Evolutionary conservation across 1,140 invertebrate species (phyloP).

Genomic region (Brachionus rubens): DNA sequence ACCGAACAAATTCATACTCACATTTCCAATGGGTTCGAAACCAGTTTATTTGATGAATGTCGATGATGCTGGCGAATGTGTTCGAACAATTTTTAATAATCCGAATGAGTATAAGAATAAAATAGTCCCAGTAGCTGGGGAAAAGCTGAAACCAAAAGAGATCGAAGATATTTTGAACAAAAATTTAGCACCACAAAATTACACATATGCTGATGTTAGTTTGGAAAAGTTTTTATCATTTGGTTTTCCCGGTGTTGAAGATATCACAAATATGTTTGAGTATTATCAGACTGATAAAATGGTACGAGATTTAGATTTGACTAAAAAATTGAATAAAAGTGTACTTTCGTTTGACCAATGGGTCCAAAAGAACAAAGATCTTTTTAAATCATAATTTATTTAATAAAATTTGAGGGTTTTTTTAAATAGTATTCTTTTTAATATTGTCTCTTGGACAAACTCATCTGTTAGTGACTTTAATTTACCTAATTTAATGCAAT

Average conservation of each 20-base stretch:
- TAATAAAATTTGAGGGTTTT: too few relatives aligned
- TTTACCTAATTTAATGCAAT: too few relatives aligned
- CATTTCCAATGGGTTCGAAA: background rate
- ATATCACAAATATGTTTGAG: slow-evolving; percentile 7
- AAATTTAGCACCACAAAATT: background rate
- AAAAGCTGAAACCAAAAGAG: slow-evolving; percentile 3
- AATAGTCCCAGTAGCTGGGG: background rate
- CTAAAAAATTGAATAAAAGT: background rate
- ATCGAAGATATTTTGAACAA: slow-evolving; percentile 6
- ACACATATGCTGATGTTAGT: background rate
- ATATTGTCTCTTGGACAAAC: too few relatives aligned
- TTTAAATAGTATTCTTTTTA: too few relatives aligned
- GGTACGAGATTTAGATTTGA: background rate
- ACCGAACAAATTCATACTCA: background rate
- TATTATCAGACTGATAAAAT: slow-evolving; percentile 17
- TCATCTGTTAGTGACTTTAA: too few relatives aligned
- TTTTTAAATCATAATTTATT: too few relatives aligned
- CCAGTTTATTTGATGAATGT: background rate
- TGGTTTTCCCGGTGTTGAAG: slow-evolving; percentile 5
- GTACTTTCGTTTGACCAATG: slow-evolving; percentile 4
- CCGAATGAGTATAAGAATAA: background rate
- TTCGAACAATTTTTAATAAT: background rate
- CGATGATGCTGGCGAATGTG: background rate
- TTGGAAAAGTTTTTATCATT: background rate
- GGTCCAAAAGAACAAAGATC: background rate